These are phyloP conservation scores for Craniophora ligustri DNA, from an alignment of 2,888 invertebrate species.

Conservation along the genomic window DNA sequence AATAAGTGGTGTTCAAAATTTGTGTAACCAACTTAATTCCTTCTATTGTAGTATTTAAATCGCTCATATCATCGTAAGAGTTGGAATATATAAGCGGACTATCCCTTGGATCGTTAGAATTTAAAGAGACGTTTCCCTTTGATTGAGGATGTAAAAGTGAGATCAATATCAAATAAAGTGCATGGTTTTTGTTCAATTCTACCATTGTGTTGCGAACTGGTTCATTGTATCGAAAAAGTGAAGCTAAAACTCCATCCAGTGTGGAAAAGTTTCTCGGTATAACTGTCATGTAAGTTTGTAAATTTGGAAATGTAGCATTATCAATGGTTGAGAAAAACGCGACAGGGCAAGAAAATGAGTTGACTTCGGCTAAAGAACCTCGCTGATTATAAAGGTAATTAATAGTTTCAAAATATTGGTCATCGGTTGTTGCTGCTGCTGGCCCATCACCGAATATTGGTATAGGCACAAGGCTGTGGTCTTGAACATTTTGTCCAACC, in stretches of 20 bases:
- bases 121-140: constrained; percentile 36
- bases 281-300: constrained; percentile 16
- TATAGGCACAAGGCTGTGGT: constrained; percentile 62
- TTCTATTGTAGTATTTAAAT: constrained; percentile 18
- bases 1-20: constrained; percentile 28
- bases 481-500: constrained; percentile 78
- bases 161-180: constrained; percentile 13
- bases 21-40: constrained; percentile 30
- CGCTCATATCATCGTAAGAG: constrained; percentile 28
- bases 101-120: constrained; percentile 30
- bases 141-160: constrained; percentile 35
- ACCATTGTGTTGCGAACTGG: constrained; percentile 20
- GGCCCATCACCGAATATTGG: constrained; percentile 26
- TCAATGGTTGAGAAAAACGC: constrained; percentile 29
- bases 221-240: constrained; percentile 17
- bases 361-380: constrained; percentile 21
- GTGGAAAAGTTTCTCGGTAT: constrained; percentile 18
- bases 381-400: constrained; percentile 24
- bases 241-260: constrained; percentile 1
- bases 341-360: constrained; percentile 18
- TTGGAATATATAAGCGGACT: constrained; percentile 26
- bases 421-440: neutral
- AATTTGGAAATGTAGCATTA: constrained; percentile 25
- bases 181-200: constrained; percentile 13
- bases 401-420: constrained; percentile 11